Conservation (phyloP, 1,140 invertebrate genomes). For the Nylanderia fulva region DNA sequence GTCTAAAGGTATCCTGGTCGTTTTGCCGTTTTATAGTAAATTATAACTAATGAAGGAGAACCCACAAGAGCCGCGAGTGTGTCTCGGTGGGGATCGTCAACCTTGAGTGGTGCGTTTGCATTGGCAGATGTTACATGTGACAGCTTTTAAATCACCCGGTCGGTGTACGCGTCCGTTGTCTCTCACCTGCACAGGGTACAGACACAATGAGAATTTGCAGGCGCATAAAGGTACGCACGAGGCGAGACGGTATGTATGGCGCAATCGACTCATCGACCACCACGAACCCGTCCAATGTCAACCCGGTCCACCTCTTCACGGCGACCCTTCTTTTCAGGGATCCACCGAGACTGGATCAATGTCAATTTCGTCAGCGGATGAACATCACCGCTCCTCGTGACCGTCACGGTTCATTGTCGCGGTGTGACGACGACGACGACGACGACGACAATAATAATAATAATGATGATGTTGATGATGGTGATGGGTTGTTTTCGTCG, state of each 20-base stretch:
- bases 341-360: conserved; percentile 74
- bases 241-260: conserved; percentile 30
- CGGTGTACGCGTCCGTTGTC: conserved; percentile 67
- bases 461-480: neutral
- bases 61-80: conserved; percentile 22
- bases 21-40: conserved; percentile 86
- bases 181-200: conserved; percentile 64
- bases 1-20: conserved; percentile 77
- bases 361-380: conserved; percentile 77
- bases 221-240: neutral
- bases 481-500: neutral
- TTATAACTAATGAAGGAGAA: conserved; percentile 84
- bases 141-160: conserved; percentile 83
- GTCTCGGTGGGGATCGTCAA: conserved; percentile 79
- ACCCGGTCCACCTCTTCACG: conserved; percentile 57
- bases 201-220: conserved; percentile 7
- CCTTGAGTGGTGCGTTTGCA: conserved; percentile 85
- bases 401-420: conserved; percentile 48
- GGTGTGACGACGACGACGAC: neutral
- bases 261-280: conserved; percentile 65
- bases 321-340: conserved; percentile 64
- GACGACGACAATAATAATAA: neutral
- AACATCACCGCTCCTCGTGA: conserved; percentile 16
- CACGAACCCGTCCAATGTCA: conserved; percentile 79
- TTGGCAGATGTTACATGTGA: conserved; percentile 85